Base-by-base conservation (phyloP, 2,113 vertebrate species). In the Mirounga angustirostris region DNA sequence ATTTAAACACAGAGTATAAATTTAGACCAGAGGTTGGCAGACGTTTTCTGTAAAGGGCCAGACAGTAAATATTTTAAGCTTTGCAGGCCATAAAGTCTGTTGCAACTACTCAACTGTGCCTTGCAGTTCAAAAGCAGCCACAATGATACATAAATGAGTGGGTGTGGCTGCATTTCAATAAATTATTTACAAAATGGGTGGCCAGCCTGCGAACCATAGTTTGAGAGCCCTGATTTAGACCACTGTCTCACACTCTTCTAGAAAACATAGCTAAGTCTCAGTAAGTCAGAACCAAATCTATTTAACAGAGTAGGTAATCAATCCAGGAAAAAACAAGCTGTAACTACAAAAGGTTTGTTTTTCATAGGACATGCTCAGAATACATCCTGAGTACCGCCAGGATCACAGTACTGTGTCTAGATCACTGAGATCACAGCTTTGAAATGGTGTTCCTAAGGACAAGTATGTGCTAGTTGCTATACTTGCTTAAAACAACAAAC, bases 111-210 rank as follows among this genome's bases (percentile, higher is more conserved):
- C 56, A 61, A 26, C 52, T 15, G 40, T 56, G 52, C 80, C 22
- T 69, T 36, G 7, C 5, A 12, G 26, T 61, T 36, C 73, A 83
- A 78, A 82, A 40, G 14, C 83, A 79, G 40, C 63, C 46, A 24
- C 13, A 14, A 18, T 0, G 33, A 40, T 1, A 86, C 5, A 11
- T 3, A 71, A 58, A 30, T 6, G 4, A 82, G 43, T 33, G 50
- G 67, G 79, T 1, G 2, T 43, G 61, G 18, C 33, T 40, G 13
- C 52, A 36, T 30, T 58, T 78, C 87, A 83, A 65, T 36, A 58
- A 90, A 80, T 52, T 74, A 88, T 87, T 96, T 63, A 89, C 63
- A 63, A 82, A 82, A 65, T 30, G 81, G 59, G n/a, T 63, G 65
- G 63, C 50, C 4, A 10, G 65, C 19, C 92, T 22, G 30, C 16